Base-by-base conservation (phyloP, 1,140 invertebrate species). In the Drosophila pachea region DNA sequence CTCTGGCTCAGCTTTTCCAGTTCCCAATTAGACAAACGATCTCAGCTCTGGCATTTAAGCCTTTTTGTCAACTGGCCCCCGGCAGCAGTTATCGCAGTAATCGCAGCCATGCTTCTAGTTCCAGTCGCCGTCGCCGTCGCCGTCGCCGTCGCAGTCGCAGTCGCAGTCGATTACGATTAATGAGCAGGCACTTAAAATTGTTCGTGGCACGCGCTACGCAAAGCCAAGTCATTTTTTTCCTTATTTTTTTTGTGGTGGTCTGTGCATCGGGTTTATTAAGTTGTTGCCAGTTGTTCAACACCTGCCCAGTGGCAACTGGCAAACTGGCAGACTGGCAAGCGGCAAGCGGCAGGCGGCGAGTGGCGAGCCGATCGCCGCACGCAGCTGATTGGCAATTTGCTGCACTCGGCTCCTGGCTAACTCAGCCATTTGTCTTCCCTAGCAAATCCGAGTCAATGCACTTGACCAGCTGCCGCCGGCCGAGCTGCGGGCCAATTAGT, bases 341-440 rank as follows among this genome's bases (percentile, higher is more conserved):
- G 48, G 29, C 48, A 58, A 68, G 38, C 48, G 48, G 50, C 40
- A 71, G 7, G 7, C 11, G 29, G 45, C 50, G 58, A 42, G 50
- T 14, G 29, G 53, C 53, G 9, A 56, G 38, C n/a, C 45, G 60
- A 56, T 56, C 65, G 60, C 63, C 67, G 75, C 81, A 69, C 59
- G 66, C 70, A 73, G 73, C 81, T 86, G 81, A 86, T 86, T 86
- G 81, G 70, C 81, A 86, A 86, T 86, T 86, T 84, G 81, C 75
- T 77, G 81, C 68, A 70, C 61, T 42, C 65, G 42, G 66, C 64
- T 70, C 63, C n/a, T 35, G 52, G 60, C 48, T 40, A 7, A 35
- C 12, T 29, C 38, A 56, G 32, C 40, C 70, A 63, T 73, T 73
- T 73, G 59, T 73, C 70, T 68, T 55, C 33, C 32, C 54, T 16